Evolutionary conservation across 2,113 vertebrate species (phyloP).

Genomic region (Xenopus laevis): DNA sequence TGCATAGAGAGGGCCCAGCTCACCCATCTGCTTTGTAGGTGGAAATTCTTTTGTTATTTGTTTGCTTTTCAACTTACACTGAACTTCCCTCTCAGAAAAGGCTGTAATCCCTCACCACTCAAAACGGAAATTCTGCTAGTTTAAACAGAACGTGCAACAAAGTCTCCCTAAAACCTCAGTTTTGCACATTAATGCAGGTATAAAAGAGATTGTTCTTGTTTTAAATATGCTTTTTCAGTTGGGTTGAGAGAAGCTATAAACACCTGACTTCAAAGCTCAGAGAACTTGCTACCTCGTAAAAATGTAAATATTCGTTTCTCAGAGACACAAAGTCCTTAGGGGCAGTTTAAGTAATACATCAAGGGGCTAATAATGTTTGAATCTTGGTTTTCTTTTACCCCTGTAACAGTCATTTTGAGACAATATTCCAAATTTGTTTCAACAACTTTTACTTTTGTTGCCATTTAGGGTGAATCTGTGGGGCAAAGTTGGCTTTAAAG

Average conservation of each 20-base stretch:
- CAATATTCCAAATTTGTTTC: no score
- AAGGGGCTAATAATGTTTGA: neutral
- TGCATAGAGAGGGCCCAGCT: conserved; percentile 50
- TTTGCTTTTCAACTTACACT: conserved; percentile 65
- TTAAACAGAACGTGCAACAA: conserved; percentile 60
- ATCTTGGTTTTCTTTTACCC: no score
- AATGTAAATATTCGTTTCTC: conserved; percentile 53
- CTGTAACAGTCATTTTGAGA: no score
- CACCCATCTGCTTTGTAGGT: conserved; percentile 60
- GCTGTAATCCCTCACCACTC: conserved; percentile 60
- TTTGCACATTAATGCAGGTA: conserved; percentile 48
- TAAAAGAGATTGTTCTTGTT: conserved; percentile 53
- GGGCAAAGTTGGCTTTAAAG: no score
- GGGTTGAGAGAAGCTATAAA: conserved; percentile 51
- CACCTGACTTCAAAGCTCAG: conserved; percentile 57
- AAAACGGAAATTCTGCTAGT: conserved; percentile 65
- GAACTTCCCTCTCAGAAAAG: conserved; percentile 55
- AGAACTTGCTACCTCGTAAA: conserved; percentile 56
- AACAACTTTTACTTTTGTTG: no score
- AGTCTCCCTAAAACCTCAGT: conserved; percentile 55
- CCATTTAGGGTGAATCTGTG: no score
- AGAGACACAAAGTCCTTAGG: conserved; percentile 50
- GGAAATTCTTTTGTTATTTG: conserved; percentile 63
- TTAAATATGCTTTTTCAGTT: conserved; percentile 52
- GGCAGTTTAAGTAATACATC: conserved; percentile 21